Conservation (phyloP, 2,888 invertebrate species). For the Dorcus parallelipipedus region DNA sequence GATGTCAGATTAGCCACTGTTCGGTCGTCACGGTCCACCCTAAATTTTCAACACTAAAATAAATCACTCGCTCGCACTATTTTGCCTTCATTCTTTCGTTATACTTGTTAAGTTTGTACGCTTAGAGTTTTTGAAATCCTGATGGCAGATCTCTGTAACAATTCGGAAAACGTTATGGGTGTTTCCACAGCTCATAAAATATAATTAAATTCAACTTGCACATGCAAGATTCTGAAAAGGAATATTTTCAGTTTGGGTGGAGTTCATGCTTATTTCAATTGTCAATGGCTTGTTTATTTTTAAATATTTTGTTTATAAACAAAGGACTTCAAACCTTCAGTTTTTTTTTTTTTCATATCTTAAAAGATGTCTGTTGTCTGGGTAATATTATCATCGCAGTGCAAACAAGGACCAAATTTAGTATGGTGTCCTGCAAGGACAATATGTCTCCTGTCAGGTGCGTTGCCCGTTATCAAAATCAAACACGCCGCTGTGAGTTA, state of each 20-base stretch:
- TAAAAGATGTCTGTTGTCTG: slow-evolving; percentile 22
- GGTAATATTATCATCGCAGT: slow-evolving; percentile 18
- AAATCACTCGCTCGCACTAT: neutral
- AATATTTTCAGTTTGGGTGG: too few relatives aligned
- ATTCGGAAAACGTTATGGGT: too few relatives aligned
- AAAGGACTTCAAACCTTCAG: neutral
- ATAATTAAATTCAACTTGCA: too few relatives aligned
- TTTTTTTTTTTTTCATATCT: neutral
- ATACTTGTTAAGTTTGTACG: neutral
- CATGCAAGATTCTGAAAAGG: too few relatives aligned
- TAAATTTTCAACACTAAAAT: slow-evolving; percentile 16
- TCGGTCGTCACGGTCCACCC: slow-evolving; percentile 11
- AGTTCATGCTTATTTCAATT: too few relatives aligned
- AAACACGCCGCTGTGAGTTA: slow-evolving; percentile 45
- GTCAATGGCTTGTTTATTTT: too few relatives aligned
- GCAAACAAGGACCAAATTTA: neutral
- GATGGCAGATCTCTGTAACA: too few relatives aligned
- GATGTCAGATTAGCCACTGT: slow-evolving; percentile 18
- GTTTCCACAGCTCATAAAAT: too few relatives aligned
- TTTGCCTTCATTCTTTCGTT: too few relatives aligned
- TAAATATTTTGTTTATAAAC: neutral
- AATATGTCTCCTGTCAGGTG: slow-evolving; percentile 45
- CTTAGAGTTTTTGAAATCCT: neutral
- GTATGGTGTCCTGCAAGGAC: slow-evolving; percentile 24
- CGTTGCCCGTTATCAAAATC: slow-evolving; percentile 40